These are phyloP conservation scores for Dusona sp. DNA, from an alignment of 2,888 invertebrate species.

Conservation along the genomic window DNA sequence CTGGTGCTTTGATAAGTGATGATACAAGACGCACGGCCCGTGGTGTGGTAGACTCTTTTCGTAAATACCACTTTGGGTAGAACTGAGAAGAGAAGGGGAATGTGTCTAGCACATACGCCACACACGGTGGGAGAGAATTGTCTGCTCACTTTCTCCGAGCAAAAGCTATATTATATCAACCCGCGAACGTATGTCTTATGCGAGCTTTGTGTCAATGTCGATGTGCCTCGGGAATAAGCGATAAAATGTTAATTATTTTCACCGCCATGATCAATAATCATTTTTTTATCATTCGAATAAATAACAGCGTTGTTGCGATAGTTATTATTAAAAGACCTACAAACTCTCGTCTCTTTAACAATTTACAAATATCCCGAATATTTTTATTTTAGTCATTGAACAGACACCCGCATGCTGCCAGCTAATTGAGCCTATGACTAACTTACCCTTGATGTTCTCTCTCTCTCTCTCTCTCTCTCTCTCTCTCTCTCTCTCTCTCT, in stretches of 20 bases:
- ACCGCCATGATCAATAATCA: not conserved
- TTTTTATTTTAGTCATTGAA: not conserved
- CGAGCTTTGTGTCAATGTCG: not conserved
- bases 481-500: not conserved
- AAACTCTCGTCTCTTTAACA: not conserved
- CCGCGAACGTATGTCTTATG: conserved; percentile 15
- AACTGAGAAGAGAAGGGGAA: conserved; percentile 57
- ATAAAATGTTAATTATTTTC: not conserved
- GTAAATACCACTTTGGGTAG: conserved; percentile 64
- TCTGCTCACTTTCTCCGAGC: conserved; percentile 79
- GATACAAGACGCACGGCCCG: conserved; percentile 35
- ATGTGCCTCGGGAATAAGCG: not conserved
- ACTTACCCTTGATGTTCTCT: not conserved
- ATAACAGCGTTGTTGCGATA: not conserved
- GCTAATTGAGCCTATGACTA: not conserved
- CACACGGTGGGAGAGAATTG: conserved; percentile 73
- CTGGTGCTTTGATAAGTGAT: conserved; percentile 33
- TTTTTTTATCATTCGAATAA: not conserved
- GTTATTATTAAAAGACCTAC: not conserved
- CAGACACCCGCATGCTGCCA: not conserved
- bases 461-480: not conserved
- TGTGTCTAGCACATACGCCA: conserved; percentile 12
- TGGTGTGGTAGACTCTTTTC: conserved; percentile 14
- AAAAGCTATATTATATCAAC: conserved; percentile 40
- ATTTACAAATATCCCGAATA: not conserved